These are phyloP conservation scores for Acomys russatus DNA, from an alignment of 2,797 vertebrate species.

Conservation along the genomic window DNA sequence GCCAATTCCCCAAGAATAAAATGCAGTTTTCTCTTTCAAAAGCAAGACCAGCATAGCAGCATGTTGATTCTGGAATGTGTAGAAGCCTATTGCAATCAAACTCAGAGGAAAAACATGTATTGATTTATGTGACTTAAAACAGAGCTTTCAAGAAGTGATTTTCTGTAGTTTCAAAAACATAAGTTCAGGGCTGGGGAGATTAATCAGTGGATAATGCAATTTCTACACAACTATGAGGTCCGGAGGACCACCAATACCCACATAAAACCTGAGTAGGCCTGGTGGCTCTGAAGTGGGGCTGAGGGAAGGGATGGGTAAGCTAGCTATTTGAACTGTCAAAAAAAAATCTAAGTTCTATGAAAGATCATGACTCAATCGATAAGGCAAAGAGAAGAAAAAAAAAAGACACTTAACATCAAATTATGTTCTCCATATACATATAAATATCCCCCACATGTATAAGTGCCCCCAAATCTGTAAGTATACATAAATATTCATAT, in stretches of 20 bases:
- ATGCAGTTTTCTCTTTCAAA: not conserved
- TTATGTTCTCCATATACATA: not conserved
- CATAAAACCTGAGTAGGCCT: not conserved
- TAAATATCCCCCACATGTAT: too few species aligned
- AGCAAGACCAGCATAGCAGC: not conserved
- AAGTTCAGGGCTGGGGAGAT: not conserved
- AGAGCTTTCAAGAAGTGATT: slow-evolving; percentile 13
- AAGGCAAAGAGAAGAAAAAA: rapidly evolving
- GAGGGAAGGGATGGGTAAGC: too few species aligned
- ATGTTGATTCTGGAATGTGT: not conserved
- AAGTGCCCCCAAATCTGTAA: not conserved
- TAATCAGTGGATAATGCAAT: not conserved
- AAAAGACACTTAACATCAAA: not conserved
- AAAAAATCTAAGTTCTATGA: not conserved
- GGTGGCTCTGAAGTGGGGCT: not conserved
- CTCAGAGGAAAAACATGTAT: not conserved
- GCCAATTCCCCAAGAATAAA: not conserved
- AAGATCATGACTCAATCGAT: not conserved
- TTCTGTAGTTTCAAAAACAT: not conserved
- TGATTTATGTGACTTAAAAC: not conserved
- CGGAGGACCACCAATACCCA: not conserved
- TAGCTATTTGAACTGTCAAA: not conserved
- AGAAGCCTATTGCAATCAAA: not conserved
- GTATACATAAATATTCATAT: not conserved
- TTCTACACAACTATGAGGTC: not conserved